These are phyloP conservation scores for Nesoenas mayeri DNA, from an alignment of 2,113 vertebrate species.

Conservation along the genomic window DNA sequence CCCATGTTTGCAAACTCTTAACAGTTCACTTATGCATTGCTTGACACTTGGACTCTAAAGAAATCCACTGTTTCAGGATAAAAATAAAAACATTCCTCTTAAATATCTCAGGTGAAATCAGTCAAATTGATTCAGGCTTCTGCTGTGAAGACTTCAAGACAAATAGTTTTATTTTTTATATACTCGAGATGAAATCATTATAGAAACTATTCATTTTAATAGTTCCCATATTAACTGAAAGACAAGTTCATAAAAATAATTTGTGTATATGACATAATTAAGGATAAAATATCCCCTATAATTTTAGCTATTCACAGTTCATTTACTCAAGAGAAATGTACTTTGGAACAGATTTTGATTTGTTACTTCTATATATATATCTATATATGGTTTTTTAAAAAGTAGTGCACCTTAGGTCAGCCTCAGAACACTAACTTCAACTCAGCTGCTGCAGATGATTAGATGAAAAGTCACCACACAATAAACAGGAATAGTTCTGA, in stretches of 20 bases:
- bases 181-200: neutral
- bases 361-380: neutral
- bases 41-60: neutral
- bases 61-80: neutral
- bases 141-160: neutral
- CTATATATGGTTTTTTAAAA: neutral
- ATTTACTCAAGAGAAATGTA: neutral
- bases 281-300: neutral
- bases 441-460: neutral
- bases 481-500: constrained; percentile 15
- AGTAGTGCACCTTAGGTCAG: neutral
- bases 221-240: neutral
- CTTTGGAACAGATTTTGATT: neutral
- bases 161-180: neutral
- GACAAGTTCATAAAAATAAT: neutral
- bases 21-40: neutral
- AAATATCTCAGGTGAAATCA: neutral
- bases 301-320: neutral
- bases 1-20: no score
- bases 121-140: neutral
- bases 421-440: neutral
- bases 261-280: neutral
- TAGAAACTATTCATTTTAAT: neutral
- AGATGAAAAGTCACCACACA: constrained; percentile 10
- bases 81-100: neutral